phyloP scores from a whole-genome alignment of 2,797 vertebrate genomes.

The Oophaga sylvatica region DNA sequence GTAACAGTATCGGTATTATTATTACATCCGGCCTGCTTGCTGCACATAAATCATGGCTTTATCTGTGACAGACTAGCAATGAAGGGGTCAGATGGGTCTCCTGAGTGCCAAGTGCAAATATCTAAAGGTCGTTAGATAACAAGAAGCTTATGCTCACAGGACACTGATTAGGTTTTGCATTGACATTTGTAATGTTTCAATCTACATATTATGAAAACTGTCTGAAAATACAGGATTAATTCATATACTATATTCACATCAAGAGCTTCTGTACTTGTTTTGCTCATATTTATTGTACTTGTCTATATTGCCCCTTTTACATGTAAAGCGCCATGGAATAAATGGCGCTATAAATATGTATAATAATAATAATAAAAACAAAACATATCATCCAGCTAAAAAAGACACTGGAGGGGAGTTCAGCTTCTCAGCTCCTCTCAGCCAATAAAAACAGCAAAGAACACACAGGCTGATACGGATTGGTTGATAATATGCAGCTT shows the following conservation, averaged over 20 bases:
- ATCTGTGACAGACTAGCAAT: not conserved
- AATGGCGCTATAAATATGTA: not conserved
- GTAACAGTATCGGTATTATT: not conserved
- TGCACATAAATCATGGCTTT: not conserved
- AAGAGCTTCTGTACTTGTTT: not conserved
- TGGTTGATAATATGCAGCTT: no score
- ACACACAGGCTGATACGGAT: no score
- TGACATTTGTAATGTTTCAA: not conserved
- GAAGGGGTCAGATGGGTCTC: not conserved
- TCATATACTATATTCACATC: not conserved
- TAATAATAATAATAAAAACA: not conserved
- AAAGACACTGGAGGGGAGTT: no score
- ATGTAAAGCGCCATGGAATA: no score
- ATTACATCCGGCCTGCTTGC: not conserved
- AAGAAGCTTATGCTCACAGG: not conserved
- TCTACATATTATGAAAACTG: not conserved
- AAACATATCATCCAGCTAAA: no score
- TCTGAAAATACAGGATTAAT: not conserved
- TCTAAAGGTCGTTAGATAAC: not conserved
- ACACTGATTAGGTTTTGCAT: not conserved
- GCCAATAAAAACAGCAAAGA: no score
- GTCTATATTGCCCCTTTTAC: no score
- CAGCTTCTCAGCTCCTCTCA: no score
- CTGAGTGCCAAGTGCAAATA: constrained; percentile 43
- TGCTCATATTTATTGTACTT: no score